Evolutionary conservation across 1,140 invertebrate genomes (phyloP).

Genomic region (Diorhabda sublineata): DNA sequence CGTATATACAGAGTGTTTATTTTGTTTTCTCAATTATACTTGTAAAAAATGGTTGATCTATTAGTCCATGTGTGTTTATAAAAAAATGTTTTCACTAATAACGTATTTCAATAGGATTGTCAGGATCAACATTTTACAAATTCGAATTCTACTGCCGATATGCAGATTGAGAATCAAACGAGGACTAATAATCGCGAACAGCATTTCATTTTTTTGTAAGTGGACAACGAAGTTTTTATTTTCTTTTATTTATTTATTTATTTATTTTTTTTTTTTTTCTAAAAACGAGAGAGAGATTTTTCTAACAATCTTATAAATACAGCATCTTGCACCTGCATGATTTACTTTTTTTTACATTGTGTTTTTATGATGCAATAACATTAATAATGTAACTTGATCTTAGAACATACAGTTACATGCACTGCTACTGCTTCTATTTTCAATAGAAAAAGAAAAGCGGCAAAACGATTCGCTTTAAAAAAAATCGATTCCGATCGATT

Average conservation of each 20-base stretch:
- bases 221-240: conserved; percentile 2
- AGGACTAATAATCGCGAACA: conserved; percentile 22
- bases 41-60: too few relatives aligned
- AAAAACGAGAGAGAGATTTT: conserved; percentile 17
- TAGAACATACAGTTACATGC: too few relatives aligned
- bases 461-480: too few relatives aligned
- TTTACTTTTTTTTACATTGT: conserved; percentile 24
- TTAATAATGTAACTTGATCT: too few relatives aligned
- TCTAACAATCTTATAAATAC: conserved; percentile 33
- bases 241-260: neutral
- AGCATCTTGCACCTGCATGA: conserved; percentile 34
- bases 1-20: too few relatives aligned
- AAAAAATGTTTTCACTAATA: conserved; percentile 3
- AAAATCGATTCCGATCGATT: too few relatives aligned
- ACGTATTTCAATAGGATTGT: conserved; percentile 15
- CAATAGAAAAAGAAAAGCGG: too few relatives aligned
- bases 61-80: too few relatives aligned
- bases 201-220: conserved; percentile 38
- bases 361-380: too few relatives aligned
- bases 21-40: too few relatives aligned
- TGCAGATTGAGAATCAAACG: conserved; percentile 11
- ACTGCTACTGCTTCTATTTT: too few relatives aligned
- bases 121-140: conserved; percentile 21
- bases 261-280: conserved; percentile 10
- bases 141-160: conserved; percentile 16